These are phyloP conservation scores for Anguilla obscura DNA, from an alignment of 2,797 vertebrate species.

Conservation along the genomic window DNA sequence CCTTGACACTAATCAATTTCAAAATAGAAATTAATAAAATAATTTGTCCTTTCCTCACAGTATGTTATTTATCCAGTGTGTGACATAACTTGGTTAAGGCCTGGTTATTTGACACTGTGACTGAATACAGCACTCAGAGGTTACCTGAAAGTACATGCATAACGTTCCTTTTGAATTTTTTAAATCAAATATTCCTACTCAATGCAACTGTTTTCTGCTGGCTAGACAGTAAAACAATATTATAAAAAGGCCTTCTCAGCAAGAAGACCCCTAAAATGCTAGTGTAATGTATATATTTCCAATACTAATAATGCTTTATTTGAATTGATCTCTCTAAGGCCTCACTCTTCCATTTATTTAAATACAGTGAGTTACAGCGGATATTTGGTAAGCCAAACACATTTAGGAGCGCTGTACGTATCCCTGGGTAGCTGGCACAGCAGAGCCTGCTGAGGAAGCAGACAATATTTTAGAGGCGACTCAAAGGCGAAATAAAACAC, in stretches of 20 bases:
- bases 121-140: conserved; percentile 14
- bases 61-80: conserved; percentile 5
- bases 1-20: conserved; percentile 4
- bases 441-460: conserved; percentile 11
- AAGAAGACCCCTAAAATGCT: conserved; percentile 6
- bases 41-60: not conserved
- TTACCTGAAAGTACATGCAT: conserved; percentile 19
- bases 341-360: conserved; percentile 15
- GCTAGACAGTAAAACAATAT: conserved; percentile 32
- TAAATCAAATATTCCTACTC: conserved; percentile 30
- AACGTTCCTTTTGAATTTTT: conserved; percentile 18
- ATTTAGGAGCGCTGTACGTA: not conserved
- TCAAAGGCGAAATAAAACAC: conserved; percentile 13
- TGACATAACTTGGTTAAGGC: conserved; percentile 19
- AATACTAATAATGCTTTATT: conserved; percentile 30
- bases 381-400: conserved; percentile 28
- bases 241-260: conserved; percentile 26
- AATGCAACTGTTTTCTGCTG: conserved; percentile 20
- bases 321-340: conserved; percentile 34
- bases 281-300: conserved; percentile 25
- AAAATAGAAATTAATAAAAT: conserved; percentile 30
- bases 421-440: not conserved
- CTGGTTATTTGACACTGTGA: conserved; percentile 24
- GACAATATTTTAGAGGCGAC: not conserved
- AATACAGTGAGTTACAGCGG: conserved; percentile 33